Evolutionary conservation across 2,113 vertebrate species (phyloP).

Genomic region (Gallinago paraguaiae): DNA sequence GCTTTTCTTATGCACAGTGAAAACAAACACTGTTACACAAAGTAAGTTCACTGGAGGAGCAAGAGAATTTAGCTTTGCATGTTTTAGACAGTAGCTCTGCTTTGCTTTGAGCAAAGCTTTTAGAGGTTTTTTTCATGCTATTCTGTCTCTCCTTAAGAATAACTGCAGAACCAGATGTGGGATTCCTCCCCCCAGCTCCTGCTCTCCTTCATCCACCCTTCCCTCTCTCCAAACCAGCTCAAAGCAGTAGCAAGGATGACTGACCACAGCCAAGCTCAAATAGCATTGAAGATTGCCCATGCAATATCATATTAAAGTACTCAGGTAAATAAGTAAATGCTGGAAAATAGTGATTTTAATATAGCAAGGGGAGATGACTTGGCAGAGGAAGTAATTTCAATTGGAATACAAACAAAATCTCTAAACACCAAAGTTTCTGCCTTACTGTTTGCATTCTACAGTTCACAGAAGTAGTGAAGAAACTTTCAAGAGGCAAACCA

Average conservation of each 20-base stretch:
- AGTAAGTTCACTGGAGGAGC: not conserved
- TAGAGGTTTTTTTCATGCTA: not conserved
- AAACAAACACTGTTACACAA: not conserved
- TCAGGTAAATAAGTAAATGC: not conserved
- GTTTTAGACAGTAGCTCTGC: not conserved
- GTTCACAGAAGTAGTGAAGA: not conserved
- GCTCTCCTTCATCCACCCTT: not conserved
- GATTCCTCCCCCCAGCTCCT: not conserved
- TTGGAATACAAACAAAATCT: not conserved
- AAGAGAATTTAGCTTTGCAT: not conserved
- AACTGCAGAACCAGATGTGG: not conserved
- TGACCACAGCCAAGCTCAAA: not conserved
- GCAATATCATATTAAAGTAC: fast-evolving
- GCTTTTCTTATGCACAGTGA: conserved; percentile 7
- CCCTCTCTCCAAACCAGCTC: not conserved
- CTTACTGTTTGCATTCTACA: not conserved
- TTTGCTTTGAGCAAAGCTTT: not conserved
- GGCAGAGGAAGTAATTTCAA: not conserved
- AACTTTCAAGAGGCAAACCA: not conserved
- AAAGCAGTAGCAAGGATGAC: not conserved
- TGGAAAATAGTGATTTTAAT: not conserved
- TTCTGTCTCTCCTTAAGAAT: not conserved
- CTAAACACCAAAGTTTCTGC: not conserved
- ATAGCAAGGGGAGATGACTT: not conserved
- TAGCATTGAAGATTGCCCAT: not conserved